A percentile compares a stretch with the other conserved stretches of the same genome.
Evolutionary conservation across 2,797 vertebrate species (phyloP).

Genomic region (Sebastes wilsoni): DNA sequence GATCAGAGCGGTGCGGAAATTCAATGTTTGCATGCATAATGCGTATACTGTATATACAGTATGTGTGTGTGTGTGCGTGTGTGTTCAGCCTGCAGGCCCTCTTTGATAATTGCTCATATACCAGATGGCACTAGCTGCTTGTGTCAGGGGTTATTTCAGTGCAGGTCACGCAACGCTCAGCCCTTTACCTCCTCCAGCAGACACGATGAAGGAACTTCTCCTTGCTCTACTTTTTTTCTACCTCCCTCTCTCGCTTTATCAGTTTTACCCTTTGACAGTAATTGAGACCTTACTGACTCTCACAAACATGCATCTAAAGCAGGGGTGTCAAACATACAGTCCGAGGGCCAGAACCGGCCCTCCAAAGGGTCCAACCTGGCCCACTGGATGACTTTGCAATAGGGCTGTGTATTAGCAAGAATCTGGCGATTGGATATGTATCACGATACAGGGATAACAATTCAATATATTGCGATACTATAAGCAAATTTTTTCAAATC

Average conservation of each 20-base stretch:
- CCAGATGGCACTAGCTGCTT: conserved; percentile 72
- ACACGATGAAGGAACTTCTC: background rate
- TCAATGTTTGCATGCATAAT: conserved; percentile 23
- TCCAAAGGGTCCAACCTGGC: no score
- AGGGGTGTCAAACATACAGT: no score
- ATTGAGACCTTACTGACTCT: background rate
- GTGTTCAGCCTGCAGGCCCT: conserved; percentile 30
- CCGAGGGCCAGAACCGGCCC: no score
- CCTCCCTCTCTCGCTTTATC: background rate
- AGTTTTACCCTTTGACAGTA: background rate
- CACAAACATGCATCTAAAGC: background rate
- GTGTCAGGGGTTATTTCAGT: conserved; percentile 50
- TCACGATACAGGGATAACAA: no score
- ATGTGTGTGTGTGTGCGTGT: conserved; percentile 10
- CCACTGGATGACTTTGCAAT: no score
- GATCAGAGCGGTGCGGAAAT: conserved; percentile 13
- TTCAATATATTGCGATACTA: no score
- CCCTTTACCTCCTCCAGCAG: background rate
- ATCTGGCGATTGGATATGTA: no score
- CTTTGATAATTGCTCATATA: conserved; percentile 49
- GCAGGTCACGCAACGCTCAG: conserved; percentile 53
- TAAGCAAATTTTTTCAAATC: no score
- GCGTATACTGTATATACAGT: background rate
- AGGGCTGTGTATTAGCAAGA: no score
- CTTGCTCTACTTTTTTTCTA: background rate